phyloP scores from a whole-genome alignment of 2,113 vertebrate genomes.

The Tinamus guttatus region DNA sequence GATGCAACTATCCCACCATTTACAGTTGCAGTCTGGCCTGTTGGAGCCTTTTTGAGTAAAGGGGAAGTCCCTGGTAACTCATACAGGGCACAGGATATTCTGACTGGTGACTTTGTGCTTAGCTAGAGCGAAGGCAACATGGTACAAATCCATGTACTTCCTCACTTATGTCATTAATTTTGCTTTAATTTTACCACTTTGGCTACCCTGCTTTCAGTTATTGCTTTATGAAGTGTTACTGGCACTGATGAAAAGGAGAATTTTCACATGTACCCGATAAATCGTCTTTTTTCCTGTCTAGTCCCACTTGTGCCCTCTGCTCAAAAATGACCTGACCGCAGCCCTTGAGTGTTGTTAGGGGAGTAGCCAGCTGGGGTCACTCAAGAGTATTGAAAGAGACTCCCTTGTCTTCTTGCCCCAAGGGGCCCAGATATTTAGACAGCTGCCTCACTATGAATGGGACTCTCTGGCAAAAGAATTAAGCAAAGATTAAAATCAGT shows the following conservation, averaged over 20 bases:
- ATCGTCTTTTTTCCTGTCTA: not conserved
- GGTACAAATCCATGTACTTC: not conserved
- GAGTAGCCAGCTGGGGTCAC: slow-evolving; percentile 51
- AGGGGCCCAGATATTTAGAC: slow-evolving; percentile 56
- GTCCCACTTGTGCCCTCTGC: not conserved
- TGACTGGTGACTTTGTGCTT: not conserved
- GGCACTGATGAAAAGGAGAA: not conserved
- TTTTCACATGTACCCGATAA: not conserved
- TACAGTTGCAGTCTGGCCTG: not conserved
- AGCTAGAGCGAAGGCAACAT: not conserved
- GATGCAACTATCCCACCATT: fast-evolving
- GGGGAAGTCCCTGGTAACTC: not conserved
- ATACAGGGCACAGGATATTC: not conserved
- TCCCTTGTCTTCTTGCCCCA: slow-evolving; percentile 28
- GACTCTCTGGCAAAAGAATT: slow-evolving; percentile 68
- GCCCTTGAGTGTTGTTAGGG: not conserved
- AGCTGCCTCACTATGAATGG: slow-evolving; percentile 56
- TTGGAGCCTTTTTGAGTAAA: not conserved
- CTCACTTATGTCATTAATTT: not conserved
- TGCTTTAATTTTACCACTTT: not conserved
- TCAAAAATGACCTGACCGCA: fast-evolving
- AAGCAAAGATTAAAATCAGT: slow-evolving; percentile 72
- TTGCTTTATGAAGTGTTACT: not conserved
- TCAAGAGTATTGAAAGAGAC: not conserved
- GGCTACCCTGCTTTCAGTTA: not conserved